Evolutionary conservation across 2,113 vertebrate species (phyloP), one percentile per base, ranked within the genome.

Genomic region (Cyprinodon tularosa): DNA sequence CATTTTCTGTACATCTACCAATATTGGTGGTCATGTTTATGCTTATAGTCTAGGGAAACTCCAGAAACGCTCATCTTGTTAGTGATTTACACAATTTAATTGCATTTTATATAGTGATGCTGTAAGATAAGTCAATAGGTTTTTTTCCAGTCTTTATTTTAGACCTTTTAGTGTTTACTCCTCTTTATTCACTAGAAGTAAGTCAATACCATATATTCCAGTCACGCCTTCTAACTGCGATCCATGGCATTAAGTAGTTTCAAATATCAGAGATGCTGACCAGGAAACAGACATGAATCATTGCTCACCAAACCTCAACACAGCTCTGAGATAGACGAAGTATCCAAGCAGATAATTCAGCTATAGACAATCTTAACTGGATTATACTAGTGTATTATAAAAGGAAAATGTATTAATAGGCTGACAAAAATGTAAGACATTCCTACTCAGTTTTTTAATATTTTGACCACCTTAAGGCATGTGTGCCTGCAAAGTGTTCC

Each of bases 201-300:
- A 29, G 29, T 29, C 29, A 29, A 14, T 82, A 61, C 61, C 70
- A 71, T 86, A 82, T 82, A 92, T 81, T 76, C 83, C 65, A 80
- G 78, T 78, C 80, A 78, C 73, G 84, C 67, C 40, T 37, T 12
- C 48, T 84, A 50, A 39, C 67, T 22, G 79, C 61, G 3, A 69
- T 73, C 64, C 68, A 50, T 48, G 2, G 74, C 62, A 86, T 89
- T 77, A 81, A 80, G 50, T 77, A 85, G 85, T 90, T 90, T 86
- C 82, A 79, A 71, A 59, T 66, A 48, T 77, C 78, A 59, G 59
- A 66, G 84, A 82, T 73, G 82, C 88, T 86, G 77, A 68, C 38
- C 73, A 83, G 63, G 50, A 80, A 78, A 70, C 71, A 71, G 60
- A 61, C 78, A 80, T 86, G 77, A 92, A 84, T 88, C 84, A 82